phyloP scores from a whole-genome alignment of 2,113 vertebrate species.

The Capra hircus region DNA sequence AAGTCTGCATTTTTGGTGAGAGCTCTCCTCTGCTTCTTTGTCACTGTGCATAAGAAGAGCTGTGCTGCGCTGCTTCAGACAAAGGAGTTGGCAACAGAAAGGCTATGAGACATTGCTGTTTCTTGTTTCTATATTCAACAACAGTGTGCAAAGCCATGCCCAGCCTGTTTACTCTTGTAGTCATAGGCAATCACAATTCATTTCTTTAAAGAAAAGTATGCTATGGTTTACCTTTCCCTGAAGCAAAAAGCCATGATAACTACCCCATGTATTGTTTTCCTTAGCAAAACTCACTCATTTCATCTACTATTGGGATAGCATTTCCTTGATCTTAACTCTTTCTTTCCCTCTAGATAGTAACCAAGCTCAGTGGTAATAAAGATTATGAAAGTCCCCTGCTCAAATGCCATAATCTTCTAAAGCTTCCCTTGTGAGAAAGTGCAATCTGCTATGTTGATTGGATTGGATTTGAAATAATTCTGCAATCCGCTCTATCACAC shows the following conservation, averaged over 20 bases:
- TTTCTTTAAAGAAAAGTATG: not conserved
- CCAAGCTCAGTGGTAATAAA: not conserved
- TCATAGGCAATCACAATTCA: not conserved
- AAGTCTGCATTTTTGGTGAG: not conserved
- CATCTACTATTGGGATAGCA: not conserved
- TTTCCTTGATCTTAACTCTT: slow-evolving; percentile 19
- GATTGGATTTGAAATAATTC: slow-evolving; percentile 40
- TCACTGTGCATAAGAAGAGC: not conserved
- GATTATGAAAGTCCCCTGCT: not conserved
- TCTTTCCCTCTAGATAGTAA: not conserved
- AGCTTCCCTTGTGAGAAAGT: not conserved
- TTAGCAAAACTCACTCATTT: not conserved
- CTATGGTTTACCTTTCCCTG: not conserved
- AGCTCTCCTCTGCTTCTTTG: not conserved
- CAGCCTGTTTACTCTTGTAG: not conserved
- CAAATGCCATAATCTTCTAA: slow-evolving; percentile 18
- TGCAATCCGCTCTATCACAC: not conserved
- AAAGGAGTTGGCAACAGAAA: not conserved
- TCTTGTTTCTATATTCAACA: not conserved
- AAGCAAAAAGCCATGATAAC: not conserved
- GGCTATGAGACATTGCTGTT: not conserved
- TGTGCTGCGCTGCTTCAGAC: not conserved
- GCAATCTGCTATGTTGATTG: not conserved
- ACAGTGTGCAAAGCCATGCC: not conserved
- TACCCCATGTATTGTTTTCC: not conserved